Conservation (phyloP, 2,888 invertebrate species). For the Erebia aethiops region DNA sequence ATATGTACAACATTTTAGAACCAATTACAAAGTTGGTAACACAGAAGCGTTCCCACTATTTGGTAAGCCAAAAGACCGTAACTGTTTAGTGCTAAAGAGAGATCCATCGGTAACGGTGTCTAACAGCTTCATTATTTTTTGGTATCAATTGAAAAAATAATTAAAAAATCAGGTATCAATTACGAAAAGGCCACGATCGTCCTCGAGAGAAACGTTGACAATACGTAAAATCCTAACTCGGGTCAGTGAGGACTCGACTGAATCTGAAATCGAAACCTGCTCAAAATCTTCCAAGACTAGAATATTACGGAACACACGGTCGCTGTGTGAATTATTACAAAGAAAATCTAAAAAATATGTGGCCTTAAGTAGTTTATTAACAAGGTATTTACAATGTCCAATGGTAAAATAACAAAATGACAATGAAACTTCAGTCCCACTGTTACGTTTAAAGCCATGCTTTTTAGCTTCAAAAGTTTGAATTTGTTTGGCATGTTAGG, state of each 20-base stretch:
- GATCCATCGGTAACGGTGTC: constrained; percentile 82
- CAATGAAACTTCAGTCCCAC: constrained; percentile 64
- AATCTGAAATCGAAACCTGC: constrained; percentile 43
- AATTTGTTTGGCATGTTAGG: constrained; percentile 70
- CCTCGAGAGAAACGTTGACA: constrained; percentile 45
- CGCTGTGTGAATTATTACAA: constrained; percentile 44
- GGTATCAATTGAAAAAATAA: constrained; percentile 79
- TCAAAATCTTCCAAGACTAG: constrained; percentile 69
- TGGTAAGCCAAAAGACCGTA: constrained; percentile 68
- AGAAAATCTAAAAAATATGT: constrained; percentile 49
- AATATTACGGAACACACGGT: constrained; percentile 63
- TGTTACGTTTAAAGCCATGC: constrained; percentile 70
- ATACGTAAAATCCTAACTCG: constrained; percentile 43
- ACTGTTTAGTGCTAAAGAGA: constrained; percentile 71
- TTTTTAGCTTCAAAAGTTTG: constrained; percentile 62
- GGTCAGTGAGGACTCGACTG: constrained; percentile 37
- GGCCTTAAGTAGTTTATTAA: constrained; percentile 58
- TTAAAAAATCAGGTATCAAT: constrained; percentile 73
- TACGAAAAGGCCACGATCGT: constrained; percentile 57
- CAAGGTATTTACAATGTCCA: constrained; percentile 74
- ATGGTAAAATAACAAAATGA: constrained; percentile 57
- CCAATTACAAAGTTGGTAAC: constrained; percentile 68
- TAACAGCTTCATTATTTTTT: constrained; percentile 79
- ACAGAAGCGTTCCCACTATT: constrained; percentile 60
- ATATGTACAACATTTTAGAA: constrained; percentile 73